Percentiles rank a stretch among this genome's conserved stretches.
Conservation (phyloP, 2,797 vertebrate species). For the Poliocrania exsul region DNA sequence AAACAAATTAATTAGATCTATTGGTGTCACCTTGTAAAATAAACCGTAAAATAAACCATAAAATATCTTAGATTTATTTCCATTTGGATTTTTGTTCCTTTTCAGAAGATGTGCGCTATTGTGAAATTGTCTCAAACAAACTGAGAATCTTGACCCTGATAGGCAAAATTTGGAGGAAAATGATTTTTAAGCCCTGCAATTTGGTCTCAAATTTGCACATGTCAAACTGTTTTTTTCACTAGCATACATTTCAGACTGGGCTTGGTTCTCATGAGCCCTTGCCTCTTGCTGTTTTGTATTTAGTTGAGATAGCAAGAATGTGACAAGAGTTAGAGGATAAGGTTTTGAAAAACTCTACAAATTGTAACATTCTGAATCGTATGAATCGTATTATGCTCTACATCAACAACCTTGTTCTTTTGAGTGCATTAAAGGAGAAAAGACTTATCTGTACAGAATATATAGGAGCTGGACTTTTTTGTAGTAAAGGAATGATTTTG, state of each 20-base stretch:
- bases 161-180: not conserved
- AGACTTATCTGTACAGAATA: not conserved
- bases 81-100: not conserved
- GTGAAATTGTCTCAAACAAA: not conserved
- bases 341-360: not conserved
- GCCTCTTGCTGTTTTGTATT: not conserved
- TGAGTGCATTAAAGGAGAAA: not conserved
- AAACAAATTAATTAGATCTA: not conserved
- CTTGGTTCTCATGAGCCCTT: not conserved
- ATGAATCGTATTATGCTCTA: not conserved
- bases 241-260: accelerated
- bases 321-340: not conserved
- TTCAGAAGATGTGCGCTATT: not conserved
- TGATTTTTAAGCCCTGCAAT: not conserved
- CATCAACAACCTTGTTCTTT: not conserved
- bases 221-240: not conserved
- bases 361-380: not conserved
- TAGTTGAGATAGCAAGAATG: not conserved
- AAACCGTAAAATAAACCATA: not conserved
- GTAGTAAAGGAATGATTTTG: not conserved
- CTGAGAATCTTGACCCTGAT: not conserved
- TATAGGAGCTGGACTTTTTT: not conserved
- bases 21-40: not conserved
- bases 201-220: not conserved
- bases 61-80: not conserved